A percentile compares a stretch with the other conserved stretches of the same genome.
Conservation (phyloP, 2,888 invertebrate species). For the Phengaris arion region DNA sequence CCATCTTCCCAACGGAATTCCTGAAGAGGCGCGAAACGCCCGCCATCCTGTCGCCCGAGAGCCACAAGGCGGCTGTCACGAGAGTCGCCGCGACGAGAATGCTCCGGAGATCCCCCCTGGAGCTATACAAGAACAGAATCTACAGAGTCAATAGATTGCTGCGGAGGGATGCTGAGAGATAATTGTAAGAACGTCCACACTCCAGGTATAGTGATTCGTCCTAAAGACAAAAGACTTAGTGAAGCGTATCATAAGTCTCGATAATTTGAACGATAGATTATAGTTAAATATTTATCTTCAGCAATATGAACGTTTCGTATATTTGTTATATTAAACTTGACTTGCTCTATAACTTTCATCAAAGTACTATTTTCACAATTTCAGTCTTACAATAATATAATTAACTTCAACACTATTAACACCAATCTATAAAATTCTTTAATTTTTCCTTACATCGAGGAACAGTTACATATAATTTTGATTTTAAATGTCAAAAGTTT, state of each 20-base stretch:
- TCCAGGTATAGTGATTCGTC: slow-evolving; percentile 28
- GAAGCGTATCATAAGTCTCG: background rate
- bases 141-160: slow-evolving; percentile 64
- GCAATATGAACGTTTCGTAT: background rate
- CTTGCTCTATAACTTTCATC: background rate
- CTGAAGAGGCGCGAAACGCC: slow-evolving; percentile 66
- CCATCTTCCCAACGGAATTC: slow-evolving; percentile 55
- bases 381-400: background rate
- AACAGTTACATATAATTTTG: too few species aligned
- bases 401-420: background rate
- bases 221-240: slow-evolving; percentile 26
- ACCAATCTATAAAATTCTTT: background rate
- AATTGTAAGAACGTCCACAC: slow-evolving; percentile 46
- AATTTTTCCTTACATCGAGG: too few species aligned
- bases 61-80: slow-evolving; percentile 68
- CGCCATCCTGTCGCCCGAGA: slow-evolving; percentile 69
- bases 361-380: background rate
- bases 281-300: background rate
- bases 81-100: slow-evolving; percentile 62
- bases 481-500: too few species aligned
- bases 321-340: background rate
- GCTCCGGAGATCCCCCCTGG: slow-evolving; percentile 59
- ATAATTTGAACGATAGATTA: background rate
- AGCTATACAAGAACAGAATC: slow-evolving; percentile 67
- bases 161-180: slow-evolving; percentile 66